A percentile compares a stretch with the other conserved stretches of the same genome.
These are phyloP conservation scores for Diplodus puntazzo DNA, from an alignment of 2,797 vertebrate genomes.

Conservation along the genomic window DNA sequence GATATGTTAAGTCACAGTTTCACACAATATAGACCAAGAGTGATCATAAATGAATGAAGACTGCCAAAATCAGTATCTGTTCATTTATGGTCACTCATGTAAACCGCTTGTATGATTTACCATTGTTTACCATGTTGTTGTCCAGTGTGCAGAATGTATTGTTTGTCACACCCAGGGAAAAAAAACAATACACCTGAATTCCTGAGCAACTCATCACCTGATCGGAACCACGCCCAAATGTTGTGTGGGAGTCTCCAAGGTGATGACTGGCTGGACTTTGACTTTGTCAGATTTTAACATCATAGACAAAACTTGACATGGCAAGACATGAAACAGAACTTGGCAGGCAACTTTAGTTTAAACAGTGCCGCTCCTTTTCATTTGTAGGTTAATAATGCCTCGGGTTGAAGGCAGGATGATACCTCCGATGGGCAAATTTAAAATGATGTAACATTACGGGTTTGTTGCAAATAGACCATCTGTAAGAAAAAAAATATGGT, in stretches of 20 bases:
- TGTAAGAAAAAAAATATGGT: background rate
- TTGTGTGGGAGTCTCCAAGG: slow-evolving; percentile 9
- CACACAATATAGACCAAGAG: background rate
- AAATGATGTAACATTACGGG: background rate
- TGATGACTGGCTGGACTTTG: background rate
- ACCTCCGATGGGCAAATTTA: background rate
- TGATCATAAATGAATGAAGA: background rate
- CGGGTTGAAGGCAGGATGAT: background rate
- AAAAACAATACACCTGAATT: background rate
- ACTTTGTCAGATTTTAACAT: background rate
- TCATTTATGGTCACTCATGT: background rate
- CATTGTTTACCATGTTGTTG: background rate
- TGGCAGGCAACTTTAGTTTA: background rate
- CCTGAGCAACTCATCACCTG: background rate
- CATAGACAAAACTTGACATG: background rate
- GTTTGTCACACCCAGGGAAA: background rate
- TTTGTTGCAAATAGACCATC: background rate
- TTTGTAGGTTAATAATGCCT: background rate
- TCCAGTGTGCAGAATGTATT: background rate
- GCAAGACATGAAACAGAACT: slow-evolving; percentile 12
- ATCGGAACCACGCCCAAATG: background rate
- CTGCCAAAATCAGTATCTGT: background rate
- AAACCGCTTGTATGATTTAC: background rate
- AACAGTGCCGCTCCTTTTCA: slow-evolving; percentile 19
- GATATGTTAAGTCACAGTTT: background rate